A percentile compares a stretch with the other conserved stretches of the same genome.
Conservation (phyloP, 2,113 vertebrate genomes). For the Otus sunia region DNA sequence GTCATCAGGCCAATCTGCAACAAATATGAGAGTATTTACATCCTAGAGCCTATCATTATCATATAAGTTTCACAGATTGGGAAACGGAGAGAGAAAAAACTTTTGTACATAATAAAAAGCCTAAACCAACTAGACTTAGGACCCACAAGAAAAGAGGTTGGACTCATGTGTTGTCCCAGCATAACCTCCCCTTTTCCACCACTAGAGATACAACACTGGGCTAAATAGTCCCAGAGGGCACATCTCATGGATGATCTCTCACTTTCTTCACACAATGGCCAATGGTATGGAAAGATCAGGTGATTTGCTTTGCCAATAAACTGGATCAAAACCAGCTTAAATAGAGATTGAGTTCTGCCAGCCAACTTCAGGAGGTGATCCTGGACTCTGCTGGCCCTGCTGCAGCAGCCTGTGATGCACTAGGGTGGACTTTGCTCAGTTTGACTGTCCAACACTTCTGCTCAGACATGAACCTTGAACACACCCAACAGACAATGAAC, state of each 20-base stretch:
- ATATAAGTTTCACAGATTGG: rapidly evolving
- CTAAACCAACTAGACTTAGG: not conserved
- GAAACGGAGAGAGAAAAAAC: not conserved
- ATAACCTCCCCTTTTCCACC: not conserved
- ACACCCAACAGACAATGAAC: not conserved
- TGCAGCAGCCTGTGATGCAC: not conserved
- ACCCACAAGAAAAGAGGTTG: not conserved
- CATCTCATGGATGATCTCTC: not conserved
- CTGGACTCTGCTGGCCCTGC: not conserved
- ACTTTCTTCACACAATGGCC: not conserved
- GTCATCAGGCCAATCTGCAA: constrained; percentile 85
- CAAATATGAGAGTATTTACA: not conserved
- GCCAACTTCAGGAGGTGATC: not conserved
- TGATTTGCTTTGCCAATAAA: not conserved
- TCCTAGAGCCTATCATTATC: not conserved
- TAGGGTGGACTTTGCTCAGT: not conserved
- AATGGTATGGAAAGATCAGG: not conserved
- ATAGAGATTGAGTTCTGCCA: not conserved
- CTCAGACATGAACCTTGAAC: not conserved
- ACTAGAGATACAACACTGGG: not conserved
- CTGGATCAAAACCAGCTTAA: not conserved
- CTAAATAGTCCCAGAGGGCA: not conserved
- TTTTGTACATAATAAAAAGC: rapidly evolving
- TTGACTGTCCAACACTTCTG: not conserved
- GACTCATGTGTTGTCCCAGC: not conserved